Evolutionary conservation across 2,113 vertebrate genomes (phyloP).

Genomic region (Leptobrachium ailaonicum): DNA sequence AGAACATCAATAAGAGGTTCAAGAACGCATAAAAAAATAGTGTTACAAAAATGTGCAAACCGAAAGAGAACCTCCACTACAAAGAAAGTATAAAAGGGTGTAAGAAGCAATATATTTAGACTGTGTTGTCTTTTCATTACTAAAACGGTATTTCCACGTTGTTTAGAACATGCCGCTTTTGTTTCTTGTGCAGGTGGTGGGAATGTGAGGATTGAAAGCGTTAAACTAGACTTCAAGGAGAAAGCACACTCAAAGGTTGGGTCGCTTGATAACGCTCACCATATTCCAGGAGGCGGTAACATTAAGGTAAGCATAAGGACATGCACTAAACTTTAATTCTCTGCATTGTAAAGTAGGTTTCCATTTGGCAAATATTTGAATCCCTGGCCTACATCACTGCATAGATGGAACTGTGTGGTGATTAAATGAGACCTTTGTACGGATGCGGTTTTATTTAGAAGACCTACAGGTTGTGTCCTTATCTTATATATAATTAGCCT

Average conservation of each 20-base stretch:
- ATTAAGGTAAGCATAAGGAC: conserved; percentile 77
- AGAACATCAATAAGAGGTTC: too few species aligned
- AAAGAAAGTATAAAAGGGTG: too few species aligned
- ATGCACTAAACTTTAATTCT: neutral
- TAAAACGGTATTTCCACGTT: neutral
- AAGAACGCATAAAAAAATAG: too few species aligned
- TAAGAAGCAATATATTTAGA: too few species aligned
- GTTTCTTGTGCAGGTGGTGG: conserved; percentile 80
- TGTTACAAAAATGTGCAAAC: too few species aligned
- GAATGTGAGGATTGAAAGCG: conserved; percentile 91
- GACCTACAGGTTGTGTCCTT: neutral
- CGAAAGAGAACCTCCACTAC: too few species aligned
- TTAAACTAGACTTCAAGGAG: conserved; percentile 98
- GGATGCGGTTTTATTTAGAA: neutral
- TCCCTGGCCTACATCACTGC: too few species aligned
- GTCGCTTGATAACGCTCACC: conserved; percentile 93
- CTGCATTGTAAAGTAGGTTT: neutral
- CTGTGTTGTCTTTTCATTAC: neutral
- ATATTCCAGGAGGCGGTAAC: conserved; percentile 83
- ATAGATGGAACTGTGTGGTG: too few species aligned
- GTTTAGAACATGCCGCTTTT: neutral
- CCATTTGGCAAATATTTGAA: neutral
- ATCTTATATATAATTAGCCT: neutral
- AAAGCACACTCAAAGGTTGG: conserved; percentile 97
- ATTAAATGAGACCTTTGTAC: neutral